Conservation (phyloP, 2,888 invertebrate genomes). For the Craniophora ligustri region DNA sequence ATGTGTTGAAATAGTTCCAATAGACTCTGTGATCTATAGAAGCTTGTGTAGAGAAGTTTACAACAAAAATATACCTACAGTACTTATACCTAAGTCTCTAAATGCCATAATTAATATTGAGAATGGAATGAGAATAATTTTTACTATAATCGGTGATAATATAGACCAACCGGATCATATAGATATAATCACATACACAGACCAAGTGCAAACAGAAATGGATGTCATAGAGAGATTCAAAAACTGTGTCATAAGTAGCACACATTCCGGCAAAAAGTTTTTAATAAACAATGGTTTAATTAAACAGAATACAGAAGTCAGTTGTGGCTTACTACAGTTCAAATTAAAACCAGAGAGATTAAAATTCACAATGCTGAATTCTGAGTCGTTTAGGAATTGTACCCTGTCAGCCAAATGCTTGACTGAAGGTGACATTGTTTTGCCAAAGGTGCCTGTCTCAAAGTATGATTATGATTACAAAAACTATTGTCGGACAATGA, state of each 20-base stretch:
- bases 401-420: conserved; percentile 79
- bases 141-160: conserved; percentile 79
- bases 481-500: conserved; percentile 84
- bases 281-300: conserved; percentile 87
- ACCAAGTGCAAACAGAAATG: conserved; percentile 68
- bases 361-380: conserved; percentile 84
- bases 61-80: conserved; percentile 78
- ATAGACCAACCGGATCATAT: conserved; percentile 80
- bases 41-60: conserved; percentile 80
- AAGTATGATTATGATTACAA: conserved; percentile 78
- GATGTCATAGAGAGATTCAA: conserved; percentile 84
- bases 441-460: conserved; percentile 64
- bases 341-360: conserved; percentile 81
- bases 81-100: conserved; percentile 87
- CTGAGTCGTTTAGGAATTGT: conserved; percentile 85
- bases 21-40: conserved; percentile 78
- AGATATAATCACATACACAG: conserved; percentile 84
- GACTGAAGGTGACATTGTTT: conserved; percentile 67
- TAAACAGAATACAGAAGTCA: conserved; percentile 79
- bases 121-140: conserved; percentile 87
- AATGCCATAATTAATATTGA: conserved; percentile 86
- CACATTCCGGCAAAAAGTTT: conserved; percentile 82
- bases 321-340: conserved; percentile 75
- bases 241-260: conserved; percentile 82
- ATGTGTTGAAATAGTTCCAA: conserved; percentile 81